Evolutionary conservation across 2,797 vertebrate species (phyloP), one percentile per base, ranked within the genome.

Genomic region (Crenuchus spilurus): DNA sequence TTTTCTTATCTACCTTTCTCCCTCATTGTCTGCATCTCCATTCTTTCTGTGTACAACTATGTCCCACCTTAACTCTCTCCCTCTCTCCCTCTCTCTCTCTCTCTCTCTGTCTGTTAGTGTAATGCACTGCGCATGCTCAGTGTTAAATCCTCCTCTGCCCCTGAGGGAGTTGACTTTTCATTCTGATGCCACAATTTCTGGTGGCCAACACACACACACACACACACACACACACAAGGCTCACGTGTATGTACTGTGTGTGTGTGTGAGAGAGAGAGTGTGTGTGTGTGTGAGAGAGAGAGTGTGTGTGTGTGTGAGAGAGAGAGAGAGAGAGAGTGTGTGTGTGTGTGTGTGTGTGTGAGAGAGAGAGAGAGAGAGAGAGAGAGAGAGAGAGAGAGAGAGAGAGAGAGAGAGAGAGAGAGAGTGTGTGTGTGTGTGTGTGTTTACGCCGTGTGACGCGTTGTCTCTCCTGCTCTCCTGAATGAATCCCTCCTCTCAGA

Each of bases 121-220:
- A 91, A 93, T 92, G 91, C 92, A 92, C 92, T 93, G 93, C 90
- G 92, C 90, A 89, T 91, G 87, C 91, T 66, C 20, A 90, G 88
- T 91, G 91, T 92, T 88, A 49, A 20, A 16, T 44, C 22, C 60
- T 42, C 60, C 6, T 8, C 22, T 26, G 60, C 14, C 39, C 39
- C 37, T 10, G 24, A 93, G 92, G 92, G 92, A 91, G 91, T 91
- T 92, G 90, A 92, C 92, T 92, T 93, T 92, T 91, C 91, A 93
- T 92, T 91, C 92, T 84, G 89, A 87, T 92, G 91, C 92, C 91
- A 93, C 91, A 30, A 51, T 70, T 33, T 88, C n/a, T 88, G 90
- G 88, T 89, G 90, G 92, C 48, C 61, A n/a, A 24, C 91, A 92
- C 46, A 22, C 20, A 22, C 35, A 18, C 9, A 39, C 7, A 35